Base-by-base conservation (phyloP, 2,113 vertebrate genomes). In the Ursus arctos region DNA sequence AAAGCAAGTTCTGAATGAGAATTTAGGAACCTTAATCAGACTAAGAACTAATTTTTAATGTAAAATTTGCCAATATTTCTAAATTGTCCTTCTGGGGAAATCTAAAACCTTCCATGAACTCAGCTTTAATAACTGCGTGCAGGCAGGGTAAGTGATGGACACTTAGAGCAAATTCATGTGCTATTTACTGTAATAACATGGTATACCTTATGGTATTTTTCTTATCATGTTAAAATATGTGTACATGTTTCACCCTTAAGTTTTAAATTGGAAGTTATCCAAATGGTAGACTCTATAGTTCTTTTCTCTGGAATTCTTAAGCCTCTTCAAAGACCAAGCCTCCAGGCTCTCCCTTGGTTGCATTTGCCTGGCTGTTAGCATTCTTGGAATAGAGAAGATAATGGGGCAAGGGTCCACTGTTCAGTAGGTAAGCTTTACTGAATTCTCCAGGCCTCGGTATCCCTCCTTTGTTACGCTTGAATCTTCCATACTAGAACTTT, bases 41-140 rank as follows among this genome's bases (percentile, higher is more conserved):
- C 14, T 19, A 76, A 76, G 26, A 94, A 51, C n/a, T 28, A 77
- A 77, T 84, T 96, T 74, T 88, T 74, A 84, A 47, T 72, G 61
- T 92, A 79, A 74, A 80, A 86, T 65, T 72, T 97, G 28, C 49
- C 16, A 97, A 33, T 24, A 59, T 93, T 87, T 86, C 31, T 81
- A 67, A 55, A 24, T 19, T n/a, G 94, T 79, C 53, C 51, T 61
- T 55, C 43, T 85, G 59, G 47, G 9, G 36, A 94, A 88, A 1
- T 67, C 21, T 88, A 47, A 89, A 87, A 72, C 21, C 69, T 88
- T 86, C 76, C 26, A 65, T 81, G n/a, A 95, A 77, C 40, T 96
- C 22, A 82, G 51, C 21, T 94, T 92, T 97, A 95, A 65, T 94
- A 74, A 88, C 85, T 96, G 88, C 94, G 31, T 76, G 10, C 31